Evolutionary conservation across 2,888 invertebrate genomes (phyloP), one percentile per base, ranked within the genome.

Genomic region (Entomobrya proxima): DNA sequence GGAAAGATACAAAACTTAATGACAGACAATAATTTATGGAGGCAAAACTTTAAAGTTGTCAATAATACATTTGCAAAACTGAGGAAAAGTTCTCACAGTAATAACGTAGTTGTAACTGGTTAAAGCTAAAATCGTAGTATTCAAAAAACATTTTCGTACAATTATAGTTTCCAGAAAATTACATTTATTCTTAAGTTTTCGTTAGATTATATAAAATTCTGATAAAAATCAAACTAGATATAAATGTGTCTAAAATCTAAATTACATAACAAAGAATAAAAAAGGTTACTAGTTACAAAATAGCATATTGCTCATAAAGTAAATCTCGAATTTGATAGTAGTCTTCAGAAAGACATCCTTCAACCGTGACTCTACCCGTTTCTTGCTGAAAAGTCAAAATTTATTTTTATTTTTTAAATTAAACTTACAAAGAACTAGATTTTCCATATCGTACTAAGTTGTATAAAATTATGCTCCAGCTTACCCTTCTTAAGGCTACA

Each of bases 251-350:
- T 52, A 69, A 44, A 67, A 79, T 61, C 3, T 67, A 67, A 30
- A 50, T 47, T 11, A 18, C n/a, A 27, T 15, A 69, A 47, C 35
- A 52, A 72, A 61, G 30, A 30, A 32, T 15, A 61, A 4, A 30
- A 30, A 30, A 24, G 18, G 4, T 15, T 13, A 35, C 27, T 27
- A 2, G 18, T 92, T 94, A 98, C 78, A 98, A 95, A 91, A 99
- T 97, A 83, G 98, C 99, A 92, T 98, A 99, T 92, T 99, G 98
- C 88, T 97, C 96, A 91, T 99, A 99, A 37, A 99, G 93, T 47
- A 98, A 92, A 90, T 97, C 96, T 83, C 98, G 94, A 67, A 99
- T 96, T 93, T 95, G 96, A 92, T 96, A 99, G 92, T 98, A 99
- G 90, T 99, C 98, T 91, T 98, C 97, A 7, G 97, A 97, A 0